A percentile compares a stretch with the other conserved stretches of the same genome.
These are phyloP conservation scores for Pristis pectinata DNA, from an alignment of 2,797 vertebrate genomes.

Conservation along the genomic window DNA sequence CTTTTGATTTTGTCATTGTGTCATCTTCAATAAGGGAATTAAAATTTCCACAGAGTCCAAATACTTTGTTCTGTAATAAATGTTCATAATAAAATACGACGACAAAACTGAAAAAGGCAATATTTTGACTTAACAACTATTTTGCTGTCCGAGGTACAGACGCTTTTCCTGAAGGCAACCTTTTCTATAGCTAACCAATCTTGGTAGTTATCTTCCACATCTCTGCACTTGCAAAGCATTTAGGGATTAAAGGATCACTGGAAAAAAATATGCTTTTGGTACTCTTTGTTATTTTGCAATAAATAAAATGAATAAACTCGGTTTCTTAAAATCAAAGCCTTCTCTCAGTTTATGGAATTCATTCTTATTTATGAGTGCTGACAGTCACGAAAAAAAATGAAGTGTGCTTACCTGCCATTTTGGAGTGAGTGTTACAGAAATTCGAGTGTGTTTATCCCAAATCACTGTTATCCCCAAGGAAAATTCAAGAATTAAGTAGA, in stretches of 20 bases:
- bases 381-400: not conserved
- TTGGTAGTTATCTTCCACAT: not conserved
- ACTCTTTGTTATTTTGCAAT: not conserved
- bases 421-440: slow-evolving; percentile 47
- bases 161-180: not conserved
- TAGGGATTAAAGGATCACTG: not conserved
- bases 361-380: not conserved
- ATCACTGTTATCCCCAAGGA: slow-evolving; percentile 44
- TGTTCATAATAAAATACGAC: not conserved
- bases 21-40: slow-evolving; percentile 61
- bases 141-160: not conserved
- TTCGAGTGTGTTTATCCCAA: slow-evolving; percentile 52
- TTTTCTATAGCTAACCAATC: not conserved
- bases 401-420: slow-evolving; percentile 47
- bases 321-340: not conserved
- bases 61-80: slow-evolving; percentile 51
- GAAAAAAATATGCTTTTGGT: not conserved
- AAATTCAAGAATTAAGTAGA: slow-evolving; percentile 49
- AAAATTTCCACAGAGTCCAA: slow-evolving; percentile 66
- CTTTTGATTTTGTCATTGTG: slow-evolving; percentile 50
- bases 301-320: not conserved
- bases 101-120: not conserved
- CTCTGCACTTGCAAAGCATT: not conserved
- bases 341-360: not conserved
- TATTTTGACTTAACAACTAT: not conserved